Evolutionary conservation across 2,113 vertebrate species (phyloP), one percentile per base, ranked within the genome.

Genomic region (Phylloscopus trochiloides): DNA sequence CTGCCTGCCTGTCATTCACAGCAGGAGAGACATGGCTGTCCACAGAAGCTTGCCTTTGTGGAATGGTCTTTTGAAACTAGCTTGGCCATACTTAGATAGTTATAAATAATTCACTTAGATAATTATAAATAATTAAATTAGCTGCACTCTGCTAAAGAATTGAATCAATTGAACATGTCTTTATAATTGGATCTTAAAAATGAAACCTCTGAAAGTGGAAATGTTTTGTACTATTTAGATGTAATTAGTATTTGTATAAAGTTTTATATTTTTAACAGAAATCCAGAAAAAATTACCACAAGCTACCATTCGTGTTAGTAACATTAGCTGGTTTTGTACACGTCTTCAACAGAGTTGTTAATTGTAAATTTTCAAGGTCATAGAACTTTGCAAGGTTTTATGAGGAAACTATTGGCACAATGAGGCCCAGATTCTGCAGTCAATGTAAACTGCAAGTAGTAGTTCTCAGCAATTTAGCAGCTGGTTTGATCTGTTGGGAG

Each of bases 41-140:
- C 17, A 86, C 22, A 86, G 34, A 43, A 77, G 51, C 48, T 95
- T 84, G n/a, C 5, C 45, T 93, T 29, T 88, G 28, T 75, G 43
- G 47, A 94, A 92, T 80, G 59, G 50, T 93, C 14, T 78, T 96
- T 93, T 70, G 36, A 96, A 97, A 96, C 94, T 50, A 97, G 45
- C 52, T 73, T 42, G 24, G 74, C 52, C 57, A 78, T 61, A 62
- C 55, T 86, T 70, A 92, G 61, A 93, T 95, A 97, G 96, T 96
- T 96, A 96, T 74, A 96, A 97, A 91, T 96, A 97, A 97, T 88
- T 58, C 65, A 70, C 61, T 87, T 68, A 92, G 58, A 95, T 95
- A 97, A 96, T 97, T 97, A 95, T 80, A 97, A 96, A 90, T 96
- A 97, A 97, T 90, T 96, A 50, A 97, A 96, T 97, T 94, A 96